These are phyloP conservation scores for Sphaerophoria taeniata DNA, from an alignment of 2,888 invertebrate species.

Conservation along the genomic window DNA sequence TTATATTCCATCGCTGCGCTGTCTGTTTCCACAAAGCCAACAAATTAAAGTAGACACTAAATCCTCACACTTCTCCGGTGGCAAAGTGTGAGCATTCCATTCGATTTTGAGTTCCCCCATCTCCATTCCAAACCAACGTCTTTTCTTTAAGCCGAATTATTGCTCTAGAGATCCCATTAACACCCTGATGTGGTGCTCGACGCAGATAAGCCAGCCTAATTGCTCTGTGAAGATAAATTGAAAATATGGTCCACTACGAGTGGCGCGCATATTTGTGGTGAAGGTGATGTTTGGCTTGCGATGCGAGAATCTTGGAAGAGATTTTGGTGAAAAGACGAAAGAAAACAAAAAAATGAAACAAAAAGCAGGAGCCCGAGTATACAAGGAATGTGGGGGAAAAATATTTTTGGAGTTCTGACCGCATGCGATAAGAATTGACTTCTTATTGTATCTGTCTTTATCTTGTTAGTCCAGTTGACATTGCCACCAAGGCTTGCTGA, in stretches of 20 bases:
- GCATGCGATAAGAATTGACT: constrained; percentile 67
- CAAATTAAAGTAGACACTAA: too few species aligned
- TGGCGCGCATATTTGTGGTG: constrained; percentile 57
- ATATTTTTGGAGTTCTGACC: constrained; percentile 55
- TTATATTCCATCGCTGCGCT: too few species aligned
- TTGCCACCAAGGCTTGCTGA: too few species aligned
- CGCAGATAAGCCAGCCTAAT: constrained; percentile 67
- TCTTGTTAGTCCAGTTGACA: neutral
- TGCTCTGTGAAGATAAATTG: constrained; percentile 63
- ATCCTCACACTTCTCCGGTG: too few species aligned
- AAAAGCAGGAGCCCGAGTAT: neutral
- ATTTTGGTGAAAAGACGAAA: neutral
- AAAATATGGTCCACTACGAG: constrained; percentile 57
- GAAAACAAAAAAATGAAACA: constrained; percentile 2
- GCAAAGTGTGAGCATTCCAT: too few species aligned
- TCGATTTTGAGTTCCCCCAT: neutral
- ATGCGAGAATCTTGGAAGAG: neutral
- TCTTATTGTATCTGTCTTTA: constrained; percentile 42
- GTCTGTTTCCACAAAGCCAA: too few species aligned
- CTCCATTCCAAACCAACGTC: neutral
- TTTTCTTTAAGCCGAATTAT: constrained; percentile 59
- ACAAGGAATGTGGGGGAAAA: constrained; percentile 6
- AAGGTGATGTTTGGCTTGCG: neutral
- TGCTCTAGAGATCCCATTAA: constrained; percentile 68
- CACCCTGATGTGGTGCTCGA: constrained; percentile 70